Evolutionary conservation across 2,113 vertebrate species (phyloP).

Genomic region (Riparia riparia): DNA sequence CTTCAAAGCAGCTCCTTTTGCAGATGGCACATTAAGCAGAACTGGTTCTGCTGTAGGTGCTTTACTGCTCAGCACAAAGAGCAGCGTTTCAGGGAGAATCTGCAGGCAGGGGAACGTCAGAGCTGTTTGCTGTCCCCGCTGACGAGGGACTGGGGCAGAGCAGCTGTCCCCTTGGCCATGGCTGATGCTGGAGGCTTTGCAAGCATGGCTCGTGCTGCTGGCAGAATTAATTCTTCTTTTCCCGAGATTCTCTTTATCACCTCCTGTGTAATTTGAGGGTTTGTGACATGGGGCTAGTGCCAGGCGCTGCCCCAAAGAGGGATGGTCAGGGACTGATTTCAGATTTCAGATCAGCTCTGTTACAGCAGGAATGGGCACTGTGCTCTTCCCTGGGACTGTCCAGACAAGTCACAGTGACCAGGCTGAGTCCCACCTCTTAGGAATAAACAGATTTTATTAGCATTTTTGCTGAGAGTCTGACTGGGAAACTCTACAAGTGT

Average conservation of each 20-base stretch:
- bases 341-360: neutral
- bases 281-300: neutral
- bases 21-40: neutral
- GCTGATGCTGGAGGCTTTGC: neutral
- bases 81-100: neutral
- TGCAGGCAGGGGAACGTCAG: neutral
- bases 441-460: neutral
- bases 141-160: neutral
- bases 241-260: neutral
- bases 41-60: neutral
- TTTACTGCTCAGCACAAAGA: neutral
- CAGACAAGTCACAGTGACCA: neutral
- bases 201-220: neutral
- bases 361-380: neutral
- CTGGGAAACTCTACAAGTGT: neutral
- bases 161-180: fast-evolving
- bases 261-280: neutral
- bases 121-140: neutral
- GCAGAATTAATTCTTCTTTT: neutral
- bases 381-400: neutral
- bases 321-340: neutral
- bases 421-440: neutral
- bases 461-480: neutral
- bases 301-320: neutral
- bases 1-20: neutral